Evolutionary conservation across 1,140 invertebrate species (phyloP), one percentile per base, ranked within the genome.

Genomic region (Cydia strobilella): DNA sequence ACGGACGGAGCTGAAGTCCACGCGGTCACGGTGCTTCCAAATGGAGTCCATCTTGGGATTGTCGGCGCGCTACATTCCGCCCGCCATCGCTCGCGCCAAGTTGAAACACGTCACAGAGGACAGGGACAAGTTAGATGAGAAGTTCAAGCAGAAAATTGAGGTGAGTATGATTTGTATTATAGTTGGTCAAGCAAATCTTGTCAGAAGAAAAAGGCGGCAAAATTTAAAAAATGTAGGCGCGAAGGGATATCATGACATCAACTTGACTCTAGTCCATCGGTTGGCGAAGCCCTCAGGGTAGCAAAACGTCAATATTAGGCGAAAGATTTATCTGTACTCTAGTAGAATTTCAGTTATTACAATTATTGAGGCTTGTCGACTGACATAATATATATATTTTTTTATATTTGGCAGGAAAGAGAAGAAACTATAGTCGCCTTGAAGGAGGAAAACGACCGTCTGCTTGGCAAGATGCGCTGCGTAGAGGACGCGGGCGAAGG

Each of bases 11-110:
- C 84, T 97, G 66, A 96, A 96, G 84, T 87, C 94, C 1, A 94
- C 95, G 23, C 93, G 95, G 5, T 94, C 93, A 25, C 90, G 94
- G 25, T 95, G 95, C 79, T 92, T 94, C 72, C 95, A 96, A 85
- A 94, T 97, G 92, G 96, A 97, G 84, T 94, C 94, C 4, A 92
- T 96, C 2, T 86, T 97, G 13, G 96, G 96, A 3, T 83, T 95
- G 2, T 94, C 93, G 13, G 87, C 88, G 45, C 94, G 93, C 13
- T 93, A 94, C 74, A 89, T 95, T 18, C 92, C 93, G 27, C 94
- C 95, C 0, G 90, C 86, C n/a, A 93, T 94, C 59, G 94, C 94
- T 0, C 93, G 94, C 35, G 93, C 91, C 13, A 94, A 94, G 78
- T 86, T 96, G 0, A 93, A 95, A 3, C 93, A 94, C 65, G 94